A percentile compares a stretch with the other conserved stretches of the same genome.
Evolutionary conservation across 2,113 vertebrate species (phyloP).

Genomic region (Chlorodrepanis virens): DNA sequence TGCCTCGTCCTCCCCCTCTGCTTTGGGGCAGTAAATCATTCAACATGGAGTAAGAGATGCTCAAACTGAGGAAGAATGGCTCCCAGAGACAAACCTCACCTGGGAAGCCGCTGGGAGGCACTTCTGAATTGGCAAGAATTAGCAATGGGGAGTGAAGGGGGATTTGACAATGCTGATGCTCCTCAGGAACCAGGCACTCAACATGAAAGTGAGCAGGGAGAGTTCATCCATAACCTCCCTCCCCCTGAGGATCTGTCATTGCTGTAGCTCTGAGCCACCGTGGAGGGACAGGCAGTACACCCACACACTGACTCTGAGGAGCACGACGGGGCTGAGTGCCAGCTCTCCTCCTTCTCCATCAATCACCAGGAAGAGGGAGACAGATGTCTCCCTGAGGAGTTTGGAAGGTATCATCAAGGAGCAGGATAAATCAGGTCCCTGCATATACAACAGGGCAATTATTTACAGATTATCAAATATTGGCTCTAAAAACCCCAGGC

Average conservation of each 20-base stretch:
- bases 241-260: neutral
- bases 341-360: constrained; percentile 22
- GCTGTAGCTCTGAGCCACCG: neutral
- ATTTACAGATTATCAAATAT: neutral
- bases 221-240: neutral
- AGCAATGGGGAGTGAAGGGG: neutral
- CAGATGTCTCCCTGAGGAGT: neutral
- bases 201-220: neutral
- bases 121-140: neutral
- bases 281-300: neutral
- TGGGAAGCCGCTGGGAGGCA: neutral
- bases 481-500: neutral
- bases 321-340: neutral
- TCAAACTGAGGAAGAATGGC: neutral
- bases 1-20: neutral
- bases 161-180: rapidly evolving
- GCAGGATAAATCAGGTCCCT: constrained; percentile 30
- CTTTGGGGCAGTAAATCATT: neutral
- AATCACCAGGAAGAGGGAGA: neutral
- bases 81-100: neutral
- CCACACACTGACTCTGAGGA: neutral
- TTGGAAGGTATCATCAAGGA: constrained; percentile 3
- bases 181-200: neutral
- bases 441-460: neutral
- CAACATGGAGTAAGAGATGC: neutral